Base-by-base conservation (phyloP, 2,888 invertebrate species). In the Coenonympha arcania region DNA sequence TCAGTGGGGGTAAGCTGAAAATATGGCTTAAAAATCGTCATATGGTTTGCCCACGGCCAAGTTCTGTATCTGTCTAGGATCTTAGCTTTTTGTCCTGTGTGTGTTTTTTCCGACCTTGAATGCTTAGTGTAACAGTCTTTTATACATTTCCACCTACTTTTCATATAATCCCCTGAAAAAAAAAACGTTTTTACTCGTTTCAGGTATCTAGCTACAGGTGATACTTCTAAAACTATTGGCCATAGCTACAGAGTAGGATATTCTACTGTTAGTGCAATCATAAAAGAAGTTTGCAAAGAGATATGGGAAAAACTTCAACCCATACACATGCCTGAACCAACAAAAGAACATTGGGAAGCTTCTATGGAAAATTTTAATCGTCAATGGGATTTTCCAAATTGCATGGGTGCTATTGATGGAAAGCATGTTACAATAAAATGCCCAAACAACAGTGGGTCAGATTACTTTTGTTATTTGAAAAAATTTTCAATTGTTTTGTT, bases 381-480 rank as follows among this genome's bases (percentile, higher is more conserved):
- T 28, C 50, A 24, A 39, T 57, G 56, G 57, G 28, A 30, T 26
- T 60, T 55, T 46, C 58, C 57, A 33, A 47, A 60, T 51, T 57
- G 55, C 40, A 6, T 58, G 6, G 56, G 55, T 33, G 43, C 46
- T 37, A 50, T 58, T 9, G 58, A 57, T 42, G 58, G 58, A n/a
- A 60, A 58, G 34, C 57, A 57, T 48, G 50, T 58, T 46, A 37
- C 24, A 19, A 53, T 57, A 22, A 48, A 54, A 53, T 45, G 49
- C 30, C 54, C 55, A 13, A 31, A 42, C n/a, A 42, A 44, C 30
- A 55, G 34, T 20, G 54, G 55, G 19, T 43, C 50, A 47, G 8
- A 41, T 4, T 41, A 39, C 41, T 54, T 30, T 28, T 47, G 50
- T 20, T 52, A 57, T 43, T 52, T 52, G 48, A n/a, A 30, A 9